Base-by-base conservation (phyloP, 2,888 invertebrate genomes). In the Seladonia tumulorum region DNA sequence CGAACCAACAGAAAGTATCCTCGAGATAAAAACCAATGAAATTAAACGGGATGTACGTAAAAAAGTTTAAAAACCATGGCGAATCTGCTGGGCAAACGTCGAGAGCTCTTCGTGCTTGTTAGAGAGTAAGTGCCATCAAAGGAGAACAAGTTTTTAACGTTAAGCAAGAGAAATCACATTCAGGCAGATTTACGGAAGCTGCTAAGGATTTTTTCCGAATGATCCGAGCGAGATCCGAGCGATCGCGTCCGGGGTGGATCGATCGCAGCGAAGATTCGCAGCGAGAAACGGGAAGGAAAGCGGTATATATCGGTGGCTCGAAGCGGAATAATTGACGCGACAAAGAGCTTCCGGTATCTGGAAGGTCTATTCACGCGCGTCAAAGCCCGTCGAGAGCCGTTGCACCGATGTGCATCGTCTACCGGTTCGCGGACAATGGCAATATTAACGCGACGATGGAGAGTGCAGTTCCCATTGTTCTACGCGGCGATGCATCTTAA, bases 281-380 rank as follows among this genome's bases (percentile, higher is more conserved):
- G n/a, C 73, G 25, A 60, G 81, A 68, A 82, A 47, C 39, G 47
- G 76, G 47, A 49, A 47, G 72, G 68, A 78, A 76, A 73, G 76
- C 22, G 74, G 49, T 75, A 75, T 75, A 75, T 82, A 83, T 82
- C 70, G 73, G 75, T 22, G 81, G 22, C 57, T 53, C 79, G 70
- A 86, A 83, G 87, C 83, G 85, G 83, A 90, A 88, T 92, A 91
- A 91, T 92, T 90, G 87, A 86, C 82, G 86, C 83, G 75, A 90
- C 89, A 92, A 91, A 92, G 89, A 85, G 86, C 84, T 91, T 92
- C 91, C 91, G 92, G 82, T 88, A 79, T 80, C 80, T 80, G 66
- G 83, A 71, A 81, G 81, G 83, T 60, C 91, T 83, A 91, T 91
- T 92, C 89, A 91, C 74, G 80, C 85, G 80, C 75, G 81, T 88